Evolutionary conservation across 1,140 invertebrate species (phyloP).

Genomic region (Zeugodacus cucurbitae): DNA sequence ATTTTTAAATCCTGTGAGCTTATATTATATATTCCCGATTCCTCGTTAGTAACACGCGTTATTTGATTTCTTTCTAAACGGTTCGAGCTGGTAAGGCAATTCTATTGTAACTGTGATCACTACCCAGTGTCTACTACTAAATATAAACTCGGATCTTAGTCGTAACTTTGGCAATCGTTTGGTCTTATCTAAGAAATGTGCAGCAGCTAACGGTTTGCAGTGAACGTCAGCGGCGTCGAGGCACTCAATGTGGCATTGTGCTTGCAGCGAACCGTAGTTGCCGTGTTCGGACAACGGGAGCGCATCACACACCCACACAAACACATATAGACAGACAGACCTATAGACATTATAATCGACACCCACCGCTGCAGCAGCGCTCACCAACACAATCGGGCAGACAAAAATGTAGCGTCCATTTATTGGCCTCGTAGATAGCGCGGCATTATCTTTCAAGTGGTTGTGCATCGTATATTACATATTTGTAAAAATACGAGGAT

Average conservation of each 20-base stretch:
- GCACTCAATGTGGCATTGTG: background rate
- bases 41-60: background rate
- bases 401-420: background rate
- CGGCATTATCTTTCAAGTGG: conserved; percentile 14
- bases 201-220: background rate
- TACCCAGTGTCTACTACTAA: background rate
- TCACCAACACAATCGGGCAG: background rate
- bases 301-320: too few species aligned
- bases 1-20: background rate
- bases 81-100: background rate
- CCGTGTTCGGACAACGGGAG: background rate
- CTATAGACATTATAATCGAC: background rate
- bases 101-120: background rate
- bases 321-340: too few species aligned
- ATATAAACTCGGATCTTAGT: conserved; percentile 5
- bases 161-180: background rate
- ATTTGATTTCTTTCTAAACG: background rate
- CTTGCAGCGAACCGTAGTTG: background rate
- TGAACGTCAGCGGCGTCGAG: background rate
- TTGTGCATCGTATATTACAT: background rate
- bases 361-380: background rate
- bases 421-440: background rate
- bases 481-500: background rate
- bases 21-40: background rate
- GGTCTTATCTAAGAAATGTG: conserved; percentile 9